Conservation (phyloP, 2,113 vertebrate genomes). For the Lynx canadensis region DNA sequence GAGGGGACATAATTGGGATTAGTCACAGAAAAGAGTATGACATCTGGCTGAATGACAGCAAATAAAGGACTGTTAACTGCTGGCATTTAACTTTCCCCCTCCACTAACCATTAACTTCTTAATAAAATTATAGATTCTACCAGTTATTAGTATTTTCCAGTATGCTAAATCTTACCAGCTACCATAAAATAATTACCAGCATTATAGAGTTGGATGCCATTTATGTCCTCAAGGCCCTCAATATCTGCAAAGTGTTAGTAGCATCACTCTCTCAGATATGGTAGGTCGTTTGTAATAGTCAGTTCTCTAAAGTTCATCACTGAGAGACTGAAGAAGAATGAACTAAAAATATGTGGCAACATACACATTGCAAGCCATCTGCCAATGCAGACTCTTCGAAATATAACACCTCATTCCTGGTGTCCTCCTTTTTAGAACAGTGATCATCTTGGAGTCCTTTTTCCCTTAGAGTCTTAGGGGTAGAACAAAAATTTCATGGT, state of each 20-base stretch:
- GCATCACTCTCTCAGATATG: conserved; percentile 54
- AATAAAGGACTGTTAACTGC: not conserved
- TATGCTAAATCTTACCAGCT: not conserved
- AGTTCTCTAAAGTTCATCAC: conserved; percentile 44
- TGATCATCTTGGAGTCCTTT: conserved; percentile 71
- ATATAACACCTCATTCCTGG: conserved; percentile 64
- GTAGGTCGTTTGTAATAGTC: conserved; percentile 59
- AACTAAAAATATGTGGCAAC: conserved; percentile 64
- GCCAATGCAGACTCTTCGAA: conserved; percentile 75
- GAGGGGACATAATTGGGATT: not conserved
- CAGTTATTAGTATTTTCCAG: not conserved
- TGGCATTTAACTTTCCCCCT: not conserved
- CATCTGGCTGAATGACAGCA: not conserved
- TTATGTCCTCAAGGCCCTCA: not conserved
- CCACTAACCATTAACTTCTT: not conserved
- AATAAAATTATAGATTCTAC: not conserved
- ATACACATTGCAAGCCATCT: conserved; percentile 75
- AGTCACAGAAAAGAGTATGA: not conserved
- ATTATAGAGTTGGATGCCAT: conserved; percentile 51
- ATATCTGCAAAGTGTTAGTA: conserved; percentile 34
- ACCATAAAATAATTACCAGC: conserved; percentile 56
- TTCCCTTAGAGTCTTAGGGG: conserved; percentile 74
- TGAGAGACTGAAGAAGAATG: conserved; percentile 66
- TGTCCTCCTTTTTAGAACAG: conserved; percentile 72
- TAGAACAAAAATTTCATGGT: conserved; percentile 80